Evolutionary conservation across 2,888 invertebrate genomes (phyloP).

Genomic region (Drosophila greeni): DNA sequence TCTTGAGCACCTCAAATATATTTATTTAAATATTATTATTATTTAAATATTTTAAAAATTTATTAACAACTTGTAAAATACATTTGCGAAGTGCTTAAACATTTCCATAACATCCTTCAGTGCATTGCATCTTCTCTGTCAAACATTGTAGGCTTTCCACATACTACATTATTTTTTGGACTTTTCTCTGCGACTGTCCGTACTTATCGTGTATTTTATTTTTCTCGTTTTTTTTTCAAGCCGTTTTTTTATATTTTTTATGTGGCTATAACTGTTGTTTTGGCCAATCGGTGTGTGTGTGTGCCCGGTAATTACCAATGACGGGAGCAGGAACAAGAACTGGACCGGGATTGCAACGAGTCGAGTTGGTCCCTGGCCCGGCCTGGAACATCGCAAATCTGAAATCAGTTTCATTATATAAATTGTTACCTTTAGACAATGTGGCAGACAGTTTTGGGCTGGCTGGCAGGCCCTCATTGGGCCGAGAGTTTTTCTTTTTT

Average conservation of each 20-base stretch:
- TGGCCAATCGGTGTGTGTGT: conserved; percentile 18
- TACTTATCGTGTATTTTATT: conserved; percentile 13
- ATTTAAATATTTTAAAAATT: too few relatives aligned
- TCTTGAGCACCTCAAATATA: too few relatives aligned
- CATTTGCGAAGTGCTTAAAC: neutral
- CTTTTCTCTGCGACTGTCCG: conserved; percentile 12
- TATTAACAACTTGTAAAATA: too few relatives aligned
- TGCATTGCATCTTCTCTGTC: neutral
- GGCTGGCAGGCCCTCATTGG: conserved; percentile 40
- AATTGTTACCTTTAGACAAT: conserved; percentile 71
- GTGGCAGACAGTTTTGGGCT: conserved; percentile 59
- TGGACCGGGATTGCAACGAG: conserved; percentile 30
- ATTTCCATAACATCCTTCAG: neutral
- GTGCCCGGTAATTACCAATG: conserved; percentile 46
- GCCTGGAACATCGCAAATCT: conserved; percentile 68
- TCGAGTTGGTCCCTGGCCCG: conserved; percentile 51
- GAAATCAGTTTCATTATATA: conserved; percentile 73
- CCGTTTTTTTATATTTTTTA: conserved; percentile 9
- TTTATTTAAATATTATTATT: too few relatives aligned
- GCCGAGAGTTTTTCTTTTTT: conserved; percentile 31
- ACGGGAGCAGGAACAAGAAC: conserved; percentile 40
- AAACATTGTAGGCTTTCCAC: neutral
- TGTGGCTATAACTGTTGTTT: conserved; percentile 66
- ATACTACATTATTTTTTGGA: conserved; percentile 1
- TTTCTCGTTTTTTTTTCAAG: conserved; percentile 6